Base-by-base conservation (phyloP, 64 coral and sea anemone species). In the Actinia equina region DNA sequence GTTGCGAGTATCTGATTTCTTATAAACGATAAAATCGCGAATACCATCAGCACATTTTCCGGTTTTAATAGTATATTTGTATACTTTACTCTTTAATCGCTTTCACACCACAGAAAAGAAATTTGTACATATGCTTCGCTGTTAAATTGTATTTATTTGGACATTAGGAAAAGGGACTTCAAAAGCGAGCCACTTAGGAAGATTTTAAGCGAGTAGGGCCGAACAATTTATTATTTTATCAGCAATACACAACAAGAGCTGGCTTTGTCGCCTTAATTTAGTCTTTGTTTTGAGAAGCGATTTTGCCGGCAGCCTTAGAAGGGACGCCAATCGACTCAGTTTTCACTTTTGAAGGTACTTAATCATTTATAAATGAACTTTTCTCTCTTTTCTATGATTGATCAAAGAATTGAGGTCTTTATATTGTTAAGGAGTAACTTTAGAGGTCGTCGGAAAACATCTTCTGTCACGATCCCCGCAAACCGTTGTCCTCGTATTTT, bases 191-290 rank as follows among this genome's bases (percentile, higher is more conserved):
- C 44, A 81, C 78, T 81, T 81, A 81, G 20, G 44, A 49, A 81
- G 14, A 7, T 52, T 81, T 86, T 67, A 22, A 27, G 77, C 78
- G 63, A 69, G 78, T 91, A 91, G 82, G 82, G 86, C 37, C 81
- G 84, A 86, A 83, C 89, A 89, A 96, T 93, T 93, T 90, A 93
- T 97, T 90, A 97, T 93, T 87, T 93, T 97, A 91, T 88, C 88
- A 86, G 86, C 91, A 84, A 78, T 83, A 93, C 79, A 93, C 91
- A 91, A 93, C 81, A 86, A 90, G 93, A 82, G 82, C 79, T 86
- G 76, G 84, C 94, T 97, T 97, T 97, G 94, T 97, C 87, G 88
- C 83, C 89, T 97, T 97, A 97, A 97, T 97, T 97, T 97, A 85
- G 64, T 82, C 91, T 97, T 97, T 97, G 94, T 97, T 97, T 93